Percentiles rank a stretch among this genome's conserved stretches.
Evolutionary conservation across 2,888 invertebrate species (phyloP).

Genomic region (Eulithis testata): DNA sequence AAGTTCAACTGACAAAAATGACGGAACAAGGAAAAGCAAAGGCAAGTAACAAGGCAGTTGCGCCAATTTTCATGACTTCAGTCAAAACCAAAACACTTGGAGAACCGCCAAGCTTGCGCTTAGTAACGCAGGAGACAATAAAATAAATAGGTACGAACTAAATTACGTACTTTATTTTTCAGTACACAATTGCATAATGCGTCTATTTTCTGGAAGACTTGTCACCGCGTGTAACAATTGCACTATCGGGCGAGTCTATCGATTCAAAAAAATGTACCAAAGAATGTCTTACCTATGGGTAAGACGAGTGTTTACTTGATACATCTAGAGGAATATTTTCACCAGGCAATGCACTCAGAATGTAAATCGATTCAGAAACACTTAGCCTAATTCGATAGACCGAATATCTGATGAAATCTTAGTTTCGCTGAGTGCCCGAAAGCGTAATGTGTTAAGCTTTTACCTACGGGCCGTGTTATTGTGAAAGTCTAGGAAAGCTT

Average conservation of each 20-base stretch:
- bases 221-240: conserved; percentile 6
- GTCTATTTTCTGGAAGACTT: conserved; percentile 15
- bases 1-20: conserved; percentile 1
- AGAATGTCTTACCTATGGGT: no score
- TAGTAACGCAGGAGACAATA: conserved; percentile 53
- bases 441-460: conserved; percentile 13
- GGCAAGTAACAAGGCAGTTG: conserved; percentile 25
- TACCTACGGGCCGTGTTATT: conserved; percentile 17
- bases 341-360: conserved; percentile 26
- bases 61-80: conserved; percentile 46
- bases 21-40: conserved; percentile 33
- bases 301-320: background rate
- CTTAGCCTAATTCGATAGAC: conserved; percentile 55
- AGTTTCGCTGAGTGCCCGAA: conserved; percentile 36
- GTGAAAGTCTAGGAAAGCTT: conserved; percentile 20
- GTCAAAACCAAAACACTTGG: conserved; percentile 62
- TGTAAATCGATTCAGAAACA: conserved; percentile 43
- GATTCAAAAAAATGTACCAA: background rate
- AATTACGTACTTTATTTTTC: conserved; percentile 19
- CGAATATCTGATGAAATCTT: conserved; percentile 28
- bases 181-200: conserved; percentile 39
- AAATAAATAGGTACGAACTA: conserved; percentile 45
- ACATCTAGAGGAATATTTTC: background rate
- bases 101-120: conserved; percentile 54
- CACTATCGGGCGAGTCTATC: background rate